phyloP scores from a whole-genome alignment of 2,113 vertebrate species.

The Micronycteris hirsuta region DNA sequence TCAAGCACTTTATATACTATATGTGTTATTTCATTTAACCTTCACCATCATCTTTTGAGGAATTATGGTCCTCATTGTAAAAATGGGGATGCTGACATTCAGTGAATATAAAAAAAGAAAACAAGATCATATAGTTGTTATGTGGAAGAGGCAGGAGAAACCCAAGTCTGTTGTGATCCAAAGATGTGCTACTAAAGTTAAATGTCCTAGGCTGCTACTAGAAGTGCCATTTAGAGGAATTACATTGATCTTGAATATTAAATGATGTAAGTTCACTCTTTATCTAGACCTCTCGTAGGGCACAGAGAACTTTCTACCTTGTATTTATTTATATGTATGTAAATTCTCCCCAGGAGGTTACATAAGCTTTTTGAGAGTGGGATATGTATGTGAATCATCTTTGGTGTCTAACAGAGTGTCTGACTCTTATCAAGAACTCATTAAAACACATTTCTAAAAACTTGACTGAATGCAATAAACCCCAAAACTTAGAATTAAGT shows the following conservation, averaged over 20 bases:
- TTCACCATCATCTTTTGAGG: neutral
- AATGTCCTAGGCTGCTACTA: neutral
- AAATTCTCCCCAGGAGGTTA: neutral
- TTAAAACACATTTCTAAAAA: neutral
- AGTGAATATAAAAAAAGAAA: neutral
- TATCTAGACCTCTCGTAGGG: neutral
- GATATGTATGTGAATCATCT: neutral
- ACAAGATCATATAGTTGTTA: neutral
- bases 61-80: neutral
- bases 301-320: neutral
- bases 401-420: neutral
- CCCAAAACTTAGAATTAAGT: conserved; percentile 11
- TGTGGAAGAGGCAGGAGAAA: neutral
- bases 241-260: neutral
- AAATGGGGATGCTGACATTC: neutral
- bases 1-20: neutral
- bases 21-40: neutral
- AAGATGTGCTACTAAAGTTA: neutral
- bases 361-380: neutral
- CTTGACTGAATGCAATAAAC: conserved; percentile 7
- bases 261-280: neutral
- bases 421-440: neutral
- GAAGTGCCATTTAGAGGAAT: neutral
- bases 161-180: neutral
- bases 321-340: conserved; percentile 21